These are phyloP conservation scores for Rissa tridactyla DNA, from an alignment of 2,113 vertebrate genomes.

Conservation along the genomic window DNA sequence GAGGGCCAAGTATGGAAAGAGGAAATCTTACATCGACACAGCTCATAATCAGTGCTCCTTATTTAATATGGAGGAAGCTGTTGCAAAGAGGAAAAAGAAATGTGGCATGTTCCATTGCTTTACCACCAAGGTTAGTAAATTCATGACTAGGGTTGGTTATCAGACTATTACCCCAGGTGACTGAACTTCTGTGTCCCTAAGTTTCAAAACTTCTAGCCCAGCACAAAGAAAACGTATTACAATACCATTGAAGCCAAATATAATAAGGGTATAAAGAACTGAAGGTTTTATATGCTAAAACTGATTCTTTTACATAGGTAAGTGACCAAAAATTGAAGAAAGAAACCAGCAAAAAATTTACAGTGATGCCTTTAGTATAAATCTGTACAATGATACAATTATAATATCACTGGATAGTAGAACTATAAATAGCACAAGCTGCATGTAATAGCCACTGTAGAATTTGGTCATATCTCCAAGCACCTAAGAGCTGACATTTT, in stretches of 20 bases:
- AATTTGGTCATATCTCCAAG: neutral
- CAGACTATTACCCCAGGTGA: neutral
- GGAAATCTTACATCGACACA: slow-evolving; percentile 31
- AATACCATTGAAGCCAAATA: neutral
- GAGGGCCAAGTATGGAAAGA: slow-evolving; percentile 21
- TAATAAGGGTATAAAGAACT: neutral
- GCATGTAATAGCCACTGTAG: neutral
- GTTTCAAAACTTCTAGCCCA: neutral
- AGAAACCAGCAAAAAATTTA: neutral
- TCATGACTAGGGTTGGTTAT: neutral
- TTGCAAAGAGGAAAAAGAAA: neutral
- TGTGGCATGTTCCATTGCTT: neutral
- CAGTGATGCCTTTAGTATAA: neutral
- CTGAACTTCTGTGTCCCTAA: neutral
- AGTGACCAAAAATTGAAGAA: neutral
- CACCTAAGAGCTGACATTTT: neutral
- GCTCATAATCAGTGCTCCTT: slow-evolving; percentile 20
- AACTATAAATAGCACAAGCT: neutral
- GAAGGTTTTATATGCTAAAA: neutral
- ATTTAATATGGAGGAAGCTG: slow-evolving; percentile 4
- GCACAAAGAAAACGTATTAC: neutral
- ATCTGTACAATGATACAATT: neutral
- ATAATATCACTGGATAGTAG: neutral
- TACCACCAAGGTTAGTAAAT: neutral
- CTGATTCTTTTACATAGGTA: neutral